These are phyloP conservation scores for Pseudochirops cupreus DNA, from an alignment of 2,797 vertebrate genomes.

Conservation along the genomic window DNA sequence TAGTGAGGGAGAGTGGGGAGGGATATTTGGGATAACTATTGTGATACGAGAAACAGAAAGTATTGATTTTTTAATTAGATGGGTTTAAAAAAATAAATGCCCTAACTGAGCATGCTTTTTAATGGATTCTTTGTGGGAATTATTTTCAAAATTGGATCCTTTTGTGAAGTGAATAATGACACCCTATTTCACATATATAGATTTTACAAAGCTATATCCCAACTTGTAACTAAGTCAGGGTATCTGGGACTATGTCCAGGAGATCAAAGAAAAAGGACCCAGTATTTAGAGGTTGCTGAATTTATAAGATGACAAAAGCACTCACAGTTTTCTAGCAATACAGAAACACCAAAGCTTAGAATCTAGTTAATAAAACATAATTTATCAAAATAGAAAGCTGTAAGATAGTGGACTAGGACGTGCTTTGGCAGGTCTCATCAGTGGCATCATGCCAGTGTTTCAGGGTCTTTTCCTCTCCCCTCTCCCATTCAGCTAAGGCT, in stretches of 20 bases:
- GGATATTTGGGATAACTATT: too few relatives aligned
- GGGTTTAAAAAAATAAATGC: too few relatives aligned
- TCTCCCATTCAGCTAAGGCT: neutral
- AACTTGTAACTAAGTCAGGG: neutral
- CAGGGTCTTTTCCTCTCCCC: neutral
- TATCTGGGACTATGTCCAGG: neutral
- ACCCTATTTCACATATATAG: neutral
- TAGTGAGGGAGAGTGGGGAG: too few relatives aligned
- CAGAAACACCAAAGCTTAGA: neutral
- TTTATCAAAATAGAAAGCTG: neutral
- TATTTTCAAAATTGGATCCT: neutral
- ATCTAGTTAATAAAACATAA: neutral
- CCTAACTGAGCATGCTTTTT: neutral
- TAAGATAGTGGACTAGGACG: neutral
- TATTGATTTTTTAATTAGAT: too few relatives aligned
- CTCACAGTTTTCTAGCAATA: neutral
- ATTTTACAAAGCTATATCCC: neutral
- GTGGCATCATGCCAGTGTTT: neutral
- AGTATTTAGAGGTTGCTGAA: neutral
- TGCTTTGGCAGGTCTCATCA: neutral
- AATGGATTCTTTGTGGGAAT: neutral
- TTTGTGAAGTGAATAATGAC: neutral
- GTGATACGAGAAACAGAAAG: too few relatives aligned
- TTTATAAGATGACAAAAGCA: neutral
- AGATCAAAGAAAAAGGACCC: neutral